phyloP scores from a whole-genome alignment of 2,797 vertebrate species.

The Psittacula echo region DNA sequence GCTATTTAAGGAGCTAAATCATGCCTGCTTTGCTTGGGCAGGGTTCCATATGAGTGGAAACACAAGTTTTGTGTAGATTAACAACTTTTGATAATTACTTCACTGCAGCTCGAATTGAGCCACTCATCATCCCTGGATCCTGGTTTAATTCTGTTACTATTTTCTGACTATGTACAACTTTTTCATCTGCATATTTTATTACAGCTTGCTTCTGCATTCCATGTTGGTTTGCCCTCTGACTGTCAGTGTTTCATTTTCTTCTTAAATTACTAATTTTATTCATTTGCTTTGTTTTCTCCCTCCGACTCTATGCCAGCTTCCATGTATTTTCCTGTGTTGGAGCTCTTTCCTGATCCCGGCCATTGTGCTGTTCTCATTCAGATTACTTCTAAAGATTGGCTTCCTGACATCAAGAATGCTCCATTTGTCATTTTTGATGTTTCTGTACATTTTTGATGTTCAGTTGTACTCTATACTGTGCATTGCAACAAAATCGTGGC shows the following conservation, averaged over 20 bases:
- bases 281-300: not conserved
- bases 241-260: not conserved
- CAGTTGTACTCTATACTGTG: not conserved
- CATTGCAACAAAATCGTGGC: not conserved
- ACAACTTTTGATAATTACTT: not conserved
- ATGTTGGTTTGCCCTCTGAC: not conserved
- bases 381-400: not conserved
- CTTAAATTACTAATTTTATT: not conserved
- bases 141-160: not conserved
- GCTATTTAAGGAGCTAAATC: not conserved
- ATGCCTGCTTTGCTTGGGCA: not conserved
- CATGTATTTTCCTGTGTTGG: not conserved
- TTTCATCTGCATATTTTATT: not conserved
- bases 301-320: not conserved
- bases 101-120: not conserved
- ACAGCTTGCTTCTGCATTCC: not conserved
- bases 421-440: not conserved
- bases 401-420: not conserved
- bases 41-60: not conserved
- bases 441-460: not conserved
- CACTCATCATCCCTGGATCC: not conserved
- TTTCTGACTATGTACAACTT: not conserved
- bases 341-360: not conserved
- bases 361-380: not conserved
- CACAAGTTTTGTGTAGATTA: not conserved